These are phyloP conservation scores for Priocnemis perturbator DNA, from an alignment of 2,888 invertebrate genomes.

Conservation along the genomic window DNA sequence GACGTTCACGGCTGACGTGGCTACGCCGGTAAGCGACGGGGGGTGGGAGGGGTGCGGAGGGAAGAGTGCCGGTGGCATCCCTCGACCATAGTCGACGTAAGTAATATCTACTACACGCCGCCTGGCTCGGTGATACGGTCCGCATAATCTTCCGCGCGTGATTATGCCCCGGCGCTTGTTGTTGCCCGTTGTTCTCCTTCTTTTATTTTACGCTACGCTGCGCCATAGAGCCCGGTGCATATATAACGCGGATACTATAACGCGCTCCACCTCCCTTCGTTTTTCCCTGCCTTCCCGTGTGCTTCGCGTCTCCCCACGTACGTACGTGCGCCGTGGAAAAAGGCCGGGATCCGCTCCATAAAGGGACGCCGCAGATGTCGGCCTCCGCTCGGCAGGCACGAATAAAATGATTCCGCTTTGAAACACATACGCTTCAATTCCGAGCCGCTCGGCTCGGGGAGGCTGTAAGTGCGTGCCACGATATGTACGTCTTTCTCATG, in stretches of 20 bases:
- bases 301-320: background rate
- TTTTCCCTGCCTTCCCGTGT: background rate
- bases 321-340: background rate
- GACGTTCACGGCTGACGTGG: too few relatives aligned
- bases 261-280: background rate
- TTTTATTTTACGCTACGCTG: constrained; percentile 7
- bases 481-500: background rate
- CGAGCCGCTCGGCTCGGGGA: constrained; percentile 15
- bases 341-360: background rate
- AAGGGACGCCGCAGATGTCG: constrained; percentile 7
- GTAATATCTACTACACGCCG: too few relatives aligned
- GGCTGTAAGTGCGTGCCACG: background rate
- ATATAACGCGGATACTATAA: background rate
- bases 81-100: background rate
- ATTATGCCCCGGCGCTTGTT: constrained; percentile 13
- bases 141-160: background rate
- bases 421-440: constrained; percentile 13
- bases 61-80: background rate
- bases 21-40: too few relatives aligned
- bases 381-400: background rate
- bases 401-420: constrained; percentile 11
- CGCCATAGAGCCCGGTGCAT: background rate
- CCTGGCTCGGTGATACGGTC: background rate
- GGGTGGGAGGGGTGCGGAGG: too few relatives aligned
- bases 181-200: background rate